Evolutionary conservation across 2,113 vertebrate genomes (phyloP).

Genomic region (Chitala chitala): DNA sequence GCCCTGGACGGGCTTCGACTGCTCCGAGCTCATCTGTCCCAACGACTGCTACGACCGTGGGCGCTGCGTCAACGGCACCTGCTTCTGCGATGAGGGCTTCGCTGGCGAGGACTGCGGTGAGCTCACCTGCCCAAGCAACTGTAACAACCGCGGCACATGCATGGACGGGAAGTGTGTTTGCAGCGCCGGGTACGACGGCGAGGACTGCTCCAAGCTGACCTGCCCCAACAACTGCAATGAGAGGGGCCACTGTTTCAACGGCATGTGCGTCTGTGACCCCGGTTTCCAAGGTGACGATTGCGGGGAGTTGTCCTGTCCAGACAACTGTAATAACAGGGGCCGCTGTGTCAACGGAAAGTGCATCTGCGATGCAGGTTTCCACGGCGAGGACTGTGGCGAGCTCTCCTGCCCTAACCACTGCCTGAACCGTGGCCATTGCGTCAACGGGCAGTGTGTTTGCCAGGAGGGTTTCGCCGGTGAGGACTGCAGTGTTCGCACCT

Average conservation of each 20-base stretch:
- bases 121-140: slow-evolving; percentile 74
- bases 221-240: slow-evolving; percentile 78
- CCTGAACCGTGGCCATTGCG: slow-evolving; percentile 63
- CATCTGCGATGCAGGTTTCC: slow-evolving; percentile 69
- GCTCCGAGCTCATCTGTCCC: slow-evolving; percentile 87
- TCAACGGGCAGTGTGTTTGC: slow-evolving; percentile 73
- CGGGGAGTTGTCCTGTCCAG: slow-evolving; percentile 71
- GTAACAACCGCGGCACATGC: slow-evolving; percentile 70
- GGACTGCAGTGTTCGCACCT: slow-evolving; percentile 73
- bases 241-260: slow-evolving; percentile 73
- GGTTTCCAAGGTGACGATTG: slow-evolving; percentile 78
- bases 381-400: slow-evolving; percentile 75
- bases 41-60: slow-evolving; percentile 92
- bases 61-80: slow-evolving; percentile 88
- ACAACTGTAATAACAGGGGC: slow-evolving; percentile 69
- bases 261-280: slow-evolving; percentile 78
- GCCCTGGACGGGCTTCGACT: slow-evolving; percentile 89
- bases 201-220: slow-evolving; percentile 74
- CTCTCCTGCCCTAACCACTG: slow-evolving; percentile 77
- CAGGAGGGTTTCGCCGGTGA: slow-evolving; percentile 67
- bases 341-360: slow-evolving; percentile 76
- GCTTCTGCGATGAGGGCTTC: slow-evolving; percentile 83
- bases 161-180: slow-evolving; percentile 80
- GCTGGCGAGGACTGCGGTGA: slow-evolving; percentile 81
- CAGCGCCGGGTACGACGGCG: slow-evolving; percentile 70